Evolutionary conservation across 1,140 invertebrate species (phyloP), one percentile per base, ranked within the genome.

Genomic region (honey bee (Apis mellifera)): DNA sequence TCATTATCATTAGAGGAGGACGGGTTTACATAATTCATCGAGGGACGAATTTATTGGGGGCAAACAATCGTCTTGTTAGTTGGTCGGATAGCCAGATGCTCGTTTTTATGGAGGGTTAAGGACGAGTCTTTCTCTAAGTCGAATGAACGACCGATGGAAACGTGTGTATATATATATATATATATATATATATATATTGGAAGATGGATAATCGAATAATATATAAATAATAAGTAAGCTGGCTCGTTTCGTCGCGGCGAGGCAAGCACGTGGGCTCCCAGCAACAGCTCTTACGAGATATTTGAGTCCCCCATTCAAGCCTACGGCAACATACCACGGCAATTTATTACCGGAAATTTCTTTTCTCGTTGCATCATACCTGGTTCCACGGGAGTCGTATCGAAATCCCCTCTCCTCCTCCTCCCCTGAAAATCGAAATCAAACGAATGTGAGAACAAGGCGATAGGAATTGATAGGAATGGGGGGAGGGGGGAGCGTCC

Each of bases 301-400:
- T 83, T 88, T 12, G 86, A 83, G 65, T 81, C 84, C 55, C 62
- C 77, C 77, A 88, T 89, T 87, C 74, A 88, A 89, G 74, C 86
- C 86, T 81, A 89, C 86, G 73, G 50, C 83, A 70, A 42, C 84
- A 84, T 88, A 85, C 86, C 84, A 32, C 70, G 52, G 77, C 84
- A 78, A 89, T 88, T 88, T 89, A 89, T 89, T 85, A 88, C 84
- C 87, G 87, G 87, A 89, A 89, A 89, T 86, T 84, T 89, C 87
- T 86, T 86, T 76, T 59, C 73, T 48, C 60, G 48, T 88, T 84
- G 77, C 77, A 66, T 86, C 70, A 88, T 64, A 74, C 54, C 78
- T 55, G 78, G 65, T 76, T 54, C 69, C 76, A 80, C 80, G 66
- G 1, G 52, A 59, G 32, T 19, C 69, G 32, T 75, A 59, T n/a